Evolutionary conservation across 2,797 vertebrate genomes (phyloP).

Genomic region (Aulostomus chinensis): DNA sequence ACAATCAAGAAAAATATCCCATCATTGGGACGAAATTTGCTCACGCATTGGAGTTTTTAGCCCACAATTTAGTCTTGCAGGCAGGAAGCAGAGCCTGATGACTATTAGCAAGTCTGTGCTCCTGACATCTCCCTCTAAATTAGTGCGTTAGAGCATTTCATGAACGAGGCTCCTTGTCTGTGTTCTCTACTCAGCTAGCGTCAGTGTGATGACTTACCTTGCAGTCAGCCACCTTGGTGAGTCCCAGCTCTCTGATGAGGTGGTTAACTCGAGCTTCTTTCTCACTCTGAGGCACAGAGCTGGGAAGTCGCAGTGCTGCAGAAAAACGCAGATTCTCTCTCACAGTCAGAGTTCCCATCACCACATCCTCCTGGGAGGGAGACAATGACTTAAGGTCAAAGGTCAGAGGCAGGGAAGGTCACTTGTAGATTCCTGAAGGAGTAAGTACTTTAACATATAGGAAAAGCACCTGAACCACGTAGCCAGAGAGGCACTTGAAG

Average conservation of each 20-base stretch:
- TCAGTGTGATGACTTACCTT: conserved; percentile 82
- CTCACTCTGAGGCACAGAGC: conserved; percentile 79
- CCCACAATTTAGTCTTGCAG: too few species aligned
- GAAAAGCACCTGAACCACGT: conserved; percentile 83
- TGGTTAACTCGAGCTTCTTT: conserved; percentile 85
- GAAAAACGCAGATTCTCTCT: conserved; percentile 96
- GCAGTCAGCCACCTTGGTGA: conserved; percentile 90
- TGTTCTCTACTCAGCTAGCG: too few species aligned
- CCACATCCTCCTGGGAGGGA: conserved; percentile 87
- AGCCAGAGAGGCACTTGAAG: conserved; percentile 88
- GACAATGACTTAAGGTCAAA: conserved; percentile 14
- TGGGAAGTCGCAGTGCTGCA: conserved; percentile 89
- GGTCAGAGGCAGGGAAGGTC: too few species aligned
- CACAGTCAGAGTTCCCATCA: conserved; percentile 95
- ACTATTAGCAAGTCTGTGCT: background rate
- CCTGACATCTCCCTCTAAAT: background rate
- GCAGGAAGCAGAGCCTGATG: too few species aligned
- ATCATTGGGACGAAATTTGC: too few species aligned
- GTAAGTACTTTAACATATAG: background rate
- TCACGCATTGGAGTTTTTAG: too few species aligned
- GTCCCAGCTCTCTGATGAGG: conserved; percentile 89
- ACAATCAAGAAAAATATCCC: background rate
- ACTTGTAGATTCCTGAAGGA: too few species aligned
- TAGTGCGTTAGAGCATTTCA: too few species aligned
- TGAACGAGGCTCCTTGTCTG: too few species aligned